phyloP scores from a whole-genome alignment of 2,888 invertebrate genomes.

The Drosophila fungiperda region DNA sequence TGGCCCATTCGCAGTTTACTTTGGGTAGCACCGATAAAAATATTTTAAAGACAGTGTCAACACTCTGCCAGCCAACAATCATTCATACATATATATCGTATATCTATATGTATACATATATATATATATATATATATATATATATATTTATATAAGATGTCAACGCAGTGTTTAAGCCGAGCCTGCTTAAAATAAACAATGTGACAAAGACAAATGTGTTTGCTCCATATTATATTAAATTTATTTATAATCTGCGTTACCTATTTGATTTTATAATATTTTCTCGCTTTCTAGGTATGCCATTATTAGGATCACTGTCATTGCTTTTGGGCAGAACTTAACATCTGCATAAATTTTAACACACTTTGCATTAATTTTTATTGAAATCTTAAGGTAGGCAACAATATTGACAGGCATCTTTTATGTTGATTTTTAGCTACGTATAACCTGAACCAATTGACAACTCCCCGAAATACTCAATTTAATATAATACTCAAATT shows the following conservation, averaged over 20 bases:
- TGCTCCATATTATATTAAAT: neutral
- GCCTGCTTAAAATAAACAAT: neutral
- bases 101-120: neutral
- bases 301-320: neutral
- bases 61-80: constrained; percentile 20
- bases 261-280: neutral
- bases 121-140: too few species aligned
- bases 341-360: neutral
- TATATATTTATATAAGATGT: neutral
- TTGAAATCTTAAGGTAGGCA: neutral
- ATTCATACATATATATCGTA: neutral
- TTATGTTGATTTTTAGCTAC: neutral
- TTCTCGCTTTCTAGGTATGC: neutral
- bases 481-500: neutral
- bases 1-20: constrained; percentile 43
- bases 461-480: neutral
- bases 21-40: constrained; percentile 38
- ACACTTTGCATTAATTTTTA: neutral
- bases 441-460: neutral
- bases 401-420: neutral
- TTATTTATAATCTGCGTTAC: neutral
- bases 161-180: neutral
- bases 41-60: constrained; percentile 27
- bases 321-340: neutral
- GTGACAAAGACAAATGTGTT: neutral